Conservation (phyloP, 2,797 vertebrate species). For the Myotis vivesi region DNA sequence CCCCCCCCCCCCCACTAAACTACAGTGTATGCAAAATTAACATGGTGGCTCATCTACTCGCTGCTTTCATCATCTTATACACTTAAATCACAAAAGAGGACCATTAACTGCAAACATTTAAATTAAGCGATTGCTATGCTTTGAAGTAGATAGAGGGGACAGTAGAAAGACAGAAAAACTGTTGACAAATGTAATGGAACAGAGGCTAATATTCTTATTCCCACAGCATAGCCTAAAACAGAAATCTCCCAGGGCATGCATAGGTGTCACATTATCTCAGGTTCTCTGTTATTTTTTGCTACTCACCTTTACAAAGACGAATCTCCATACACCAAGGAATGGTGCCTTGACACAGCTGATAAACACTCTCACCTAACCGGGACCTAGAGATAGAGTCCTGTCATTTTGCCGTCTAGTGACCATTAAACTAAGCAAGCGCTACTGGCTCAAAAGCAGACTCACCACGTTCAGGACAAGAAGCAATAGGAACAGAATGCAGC, state of each 20-base stretch:
- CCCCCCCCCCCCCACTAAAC: neutral
- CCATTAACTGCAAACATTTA: neutral
- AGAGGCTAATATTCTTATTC: neutral
- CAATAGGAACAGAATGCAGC: neutral
- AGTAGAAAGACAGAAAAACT: neutral
- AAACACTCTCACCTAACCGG: conserved; percentile 52
- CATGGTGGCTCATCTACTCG: neutral
- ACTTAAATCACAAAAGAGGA: neutral
- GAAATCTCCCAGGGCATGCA: neutral
- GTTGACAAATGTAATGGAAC: neutral
- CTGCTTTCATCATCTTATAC: neutral
- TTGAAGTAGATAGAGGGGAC: neutral
- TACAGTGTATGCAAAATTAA: neutral
- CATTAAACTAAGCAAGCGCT: neutral
- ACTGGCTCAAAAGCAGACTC: neutral
- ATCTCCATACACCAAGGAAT: conserved; percentile 69
- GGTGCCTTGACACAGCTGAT: conserved; percentile 59
- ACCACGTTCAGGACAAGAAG: conserved; percentile 16
- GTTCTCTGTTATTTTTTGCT: too few species aligned
- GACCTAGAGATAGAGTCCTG: conserved; percentile 48
- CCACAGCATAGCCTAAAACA: neutral
- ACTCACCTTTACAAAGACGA: conserved; percentile 73
- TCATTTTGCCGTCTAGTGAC: neutral
- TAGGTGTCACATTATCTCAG: neutral
- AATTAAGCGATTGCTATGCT: neutral